Evolutionary conservation across 2,888 invertebrate genomes (phyloP), one percentile per base, ranked within the genome.

Genomic region (Zootermopsis nevadensis): DNA sequence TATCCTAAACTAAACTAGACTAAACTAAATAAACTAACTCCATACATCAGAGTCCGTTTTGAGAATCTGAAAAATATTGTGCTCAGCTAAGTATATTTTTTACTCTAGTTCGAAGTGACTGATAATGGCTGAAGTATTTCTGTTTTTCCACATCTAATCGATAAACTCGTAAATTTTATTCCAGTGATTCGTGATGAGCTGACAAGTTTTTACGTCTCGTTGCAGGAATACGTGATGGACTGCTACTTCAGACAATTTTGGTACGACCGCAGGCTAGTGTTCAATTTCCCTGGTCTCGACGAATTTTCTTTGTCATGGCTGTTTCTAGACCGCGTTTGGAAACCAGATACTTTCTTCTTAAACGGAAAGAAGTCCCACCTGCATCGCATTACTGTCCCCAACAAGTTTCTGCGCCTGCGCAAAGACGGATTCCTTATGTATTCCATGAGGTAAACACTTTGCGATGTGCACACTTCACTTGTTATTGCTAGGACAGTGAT

Each of bases 291-390:
- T 0, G 87, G 87, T 12, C 80, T 87, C 31, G 86, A 87, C 6
- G 89, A 89, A 84, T 89, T 92, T 74, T 90, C 91, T 0, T 88
- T 92, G 86, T 91, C 91, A 74, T 91, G 91, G 88, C 89, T 91
- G 48, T 91, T 92, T 87, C 87, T 93, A 83, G 90, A 92, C 85
- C 89, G 90, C 85, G 91, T 93, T 24, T 93, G 93, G 93, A 91
- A 91, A 85, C 92, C 92, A 0, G 92, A 92, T 87, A 92, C 92
- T 0, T 92, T 90, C 86, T 90, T 92, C 87, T 88, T 91, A 84
- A 92, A 92, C 86, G 91, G 91, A 2, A 90, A 90, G 85, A 89
- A 90, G 53, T 91, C 92, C 2, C 90, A 92, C 85, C 89, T 92
- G 31, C 92, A 92, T 87, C 90, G 90, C 79, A 91, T 92, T 83